Percentiles rank a stretch among this genome's conserved stretches.
Conservation (phyloP, 2,888 invertebrate genomes). For the Drosophila paucipuncta region DNA sequence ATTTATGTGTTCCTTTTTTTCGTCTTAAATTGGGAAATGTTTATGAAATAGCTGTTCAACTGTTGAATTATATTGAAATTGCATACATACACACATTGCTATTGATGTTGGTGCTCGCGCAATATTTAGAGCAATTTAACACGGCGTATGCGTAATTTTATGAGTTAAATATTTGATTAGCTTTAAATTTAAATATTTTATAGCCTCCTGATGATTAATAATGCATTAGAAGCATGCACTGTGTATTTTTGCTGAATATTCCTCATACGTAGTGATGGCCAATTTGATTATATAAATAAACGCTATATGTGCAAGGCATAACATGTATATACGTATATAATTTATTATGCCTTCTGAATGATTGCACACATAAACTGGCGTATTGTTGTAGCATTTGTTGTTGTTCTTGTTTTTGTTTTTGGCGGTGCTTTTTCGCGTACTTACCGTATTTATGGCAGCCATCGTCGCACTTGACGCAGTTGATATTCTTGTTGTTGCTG, state of each 20-base stretch:
- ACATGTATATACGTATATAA: constrained; percentile 16
- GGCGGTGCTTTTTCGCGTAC: constrained; percentile 65
- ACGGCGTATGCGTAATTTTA: constrained; percentile 56
- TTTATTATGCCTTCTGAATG: constrained; percentile 58
- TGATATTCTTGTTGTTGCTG: constrained; percentile 60
- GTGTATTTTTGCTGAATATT: constrained; percentile 25
- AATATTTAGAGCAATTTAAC: constrained; percentile 16
- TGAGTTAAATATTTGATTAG: constrained; percentile 35
- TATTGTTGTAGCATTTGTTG: constrained; percentile 40
- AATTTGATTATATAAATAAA: constrained; percentile 54
- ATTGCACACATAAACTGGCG: constrained; percentile 42
- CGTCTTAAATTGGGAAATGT: constrained; percentile 14
- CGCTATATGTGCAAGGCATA: constrained; percentile 8
- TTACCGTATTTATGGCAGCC: constrained; percentile 85
- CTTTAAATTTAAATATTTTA: constrained; percentile 46
- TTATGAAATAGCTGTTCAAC: constrained; percentile 41
- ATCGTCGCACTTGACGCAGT: constrained; percentile 79
- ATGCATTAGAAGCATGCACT: constrained; percentile 21
- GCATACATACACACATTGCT: neutral
- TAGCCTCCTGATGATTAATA: constrained; percentile 37
- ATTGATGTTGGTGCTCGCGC: constrained; percentile 5
- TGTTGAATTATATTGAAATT: constrained; percentile 29
- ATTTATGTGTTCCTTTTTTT: neutral
- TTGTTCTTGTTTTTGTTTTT: constrained; percentile 8
- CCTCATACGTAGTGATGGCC: constrained; percentile 48